Evolutionary conservation across 2,797 vertebrate genomes (phyloP).

Genomic region (Aldrovandia affinis): DNA sequence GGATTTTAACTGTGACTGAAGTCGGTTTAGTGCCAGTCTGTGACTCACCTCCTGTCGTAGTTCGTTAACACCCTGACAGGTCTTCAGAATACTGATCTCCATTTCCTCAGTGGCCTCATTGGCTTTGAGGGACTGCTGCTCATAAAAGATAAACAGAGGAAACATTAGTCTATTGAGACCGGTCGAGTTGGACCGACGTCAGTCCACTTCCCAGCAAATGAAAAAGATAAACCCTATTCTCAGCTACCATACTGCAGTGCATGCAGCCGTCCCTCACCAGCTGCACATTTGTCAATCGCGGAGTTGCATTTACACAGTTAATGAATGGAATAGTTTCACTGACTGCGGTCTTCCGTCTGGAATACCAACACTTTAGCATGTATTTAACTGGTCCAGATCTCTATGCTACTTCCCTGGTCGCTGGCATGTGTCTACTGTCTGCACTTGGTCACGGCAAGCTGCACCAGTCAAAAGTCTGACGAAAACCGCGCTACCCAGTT

Average conservation of each 20-base stretch:
- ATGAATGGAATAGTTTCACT: neutral
- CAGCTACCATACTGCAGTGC: neutral
- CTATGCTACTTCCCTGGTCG: too few relatives aligned
- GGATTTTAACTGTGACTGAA: neutral
- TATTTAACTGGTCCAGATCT: neutral
- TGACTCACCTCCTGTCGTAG: conserved; percentile 87
- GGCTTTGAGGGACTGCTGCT: conserved; percentile 87
- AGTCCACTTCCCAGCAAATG: neutral
- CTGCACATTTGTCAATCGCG: neutral
- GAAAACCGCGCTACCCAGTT: too few relatives aligned
- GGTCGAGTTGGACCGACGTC: neutral
- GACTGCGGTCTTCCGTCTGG: neutral
- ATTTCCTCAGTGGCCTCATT: conserved; percentile 87
- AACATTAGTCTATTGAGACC: neutral
- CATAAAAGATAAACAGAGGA: conserved; percentile 30
- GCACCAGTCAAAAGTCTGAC: too few relatives aligned
- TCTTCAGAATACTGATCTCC: conserved; percentile 90
- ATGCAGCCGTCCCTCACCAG: neutral
- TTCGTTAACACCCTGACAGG: conserved; percentile 86
- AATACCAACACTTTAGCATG: neutral
- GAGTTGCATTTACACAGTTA: too few relatives aligned
- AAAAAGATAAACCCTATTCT: neutral
- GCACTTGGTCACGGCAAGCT: too few relatives aligned
- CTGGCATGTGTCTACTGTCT: too few relatives aligned
- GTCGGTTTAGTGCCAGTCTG: neutral